Conservation (phyloP, 2,888 invertebrate species). For the Isotomurus palustris region DNA sequence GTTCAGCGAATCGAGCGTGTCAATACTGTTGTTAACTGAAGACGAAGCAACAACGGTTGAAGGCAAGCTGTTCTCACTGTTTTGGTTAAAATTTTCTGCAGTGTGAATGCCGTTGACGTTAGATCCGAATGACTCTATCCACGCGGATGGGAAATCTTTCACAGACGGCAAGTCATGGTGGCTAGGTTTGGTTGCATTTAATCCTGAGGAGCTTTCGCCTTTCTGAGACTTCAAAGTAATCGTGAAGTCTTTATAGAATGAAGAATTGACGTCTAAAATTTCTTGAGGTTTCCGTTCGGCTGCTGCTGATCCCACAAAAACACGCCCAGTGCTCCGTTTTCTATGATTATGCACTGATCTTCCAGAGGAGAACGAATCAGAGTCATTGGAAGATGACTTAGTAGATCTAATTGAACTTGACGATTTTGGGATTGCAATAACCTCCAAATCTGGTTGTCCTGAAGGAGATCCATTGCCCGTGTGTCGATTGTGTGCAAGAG, state of each 20-base stretch:
- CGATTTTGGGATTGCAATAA: background rate
- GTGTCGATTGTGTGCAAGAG: background rate
- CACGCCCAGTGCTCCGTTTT: too few species aligned
- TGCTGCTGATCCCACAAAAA: too few species aligned
- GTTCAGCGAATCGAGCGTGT: too few species aligned
- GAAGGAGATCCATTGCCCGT: background rate
- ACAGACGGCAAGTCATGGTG: background rate
- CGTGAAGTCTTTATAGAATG: slow-evolving; percentile 9
- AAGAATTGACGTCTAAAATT: background rate
- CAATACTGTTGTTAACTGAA: too few species aligned
- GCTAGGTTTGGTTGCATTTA: background rate
- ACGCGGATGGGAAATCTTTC: too few species aligned
- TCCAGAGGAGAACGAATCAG: too few species aligned
- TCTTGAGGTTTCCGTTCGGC: background rate
- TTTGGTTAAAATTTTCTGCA: too few species aligned
- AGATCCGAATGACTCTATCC: background rate
- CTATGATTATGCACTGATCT: too few species aligned
- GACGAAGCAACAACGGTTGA: too few species aligned
- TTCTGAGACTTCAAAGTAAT: slow-evolving; percentile 4
- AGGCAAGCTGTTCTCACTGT: too few species aligned
- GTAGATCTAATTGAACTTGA: too few species aligned
- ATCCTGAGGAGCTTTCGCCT: background rate
- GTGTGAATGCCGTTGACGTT: background rate
- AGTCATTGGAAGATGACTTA: too few species aligned
- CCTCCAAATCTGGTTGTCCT: background rate